These are phyloP conservation scores for Pardosa pseudoannulata DNA, from an alignment of 2,888 invertebrate species.

Conservation along the genomic window DNA sequence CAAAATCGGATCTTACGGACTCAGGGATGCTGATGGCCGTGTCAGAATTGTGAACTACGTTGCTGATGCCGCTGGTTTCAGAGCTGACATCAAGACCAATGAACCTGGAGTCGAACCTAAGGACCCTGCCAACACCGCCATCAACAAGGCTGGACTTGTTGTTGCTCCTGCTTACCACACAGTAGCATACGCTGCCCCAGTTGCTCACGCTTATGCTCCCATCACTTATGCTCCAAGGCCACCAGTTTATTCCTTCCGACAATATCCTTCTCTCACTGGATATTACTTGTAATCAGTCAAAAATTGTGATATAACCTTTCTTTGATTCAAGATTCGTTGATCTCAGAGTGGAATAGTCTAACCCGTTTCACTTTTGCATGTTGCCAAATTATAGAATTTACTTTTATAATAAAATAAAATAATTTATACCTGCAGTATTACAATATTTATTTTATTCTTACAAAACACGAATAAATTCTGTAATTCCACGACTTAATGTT, in stretches of 20 bases:
- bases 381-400: too few relatives aligned
- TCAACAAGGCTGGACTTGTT: slow-evolving; percentile 49
- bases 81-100: slow-evolving; percentile 71
- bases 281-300: not conserved
- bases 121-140: slow-evolving; percentile 50
- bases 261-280: not conserved
- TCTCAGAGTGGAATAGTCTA: too few relatives aligned
- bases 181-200: not conserved
- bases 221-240: not conserved
- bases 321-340: too few relatives aligned
- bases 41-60: slow-evolving; percentile 66
- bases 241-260: not conserved
- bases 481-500: too few relatives aligned
- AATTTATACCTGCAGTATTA: too few relatives aligned
- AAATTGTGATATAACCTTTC: too few relatives aligned
- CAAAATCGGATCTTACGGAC: slow-evolving; percentile 57
- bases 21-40: slow-evolving; percentile 63
- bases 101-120: slow-evolving; percentile 68
- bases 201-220: not conserved
- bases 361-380: too few relatives aligned
- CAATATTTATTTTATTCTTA: too few relatives aligned
- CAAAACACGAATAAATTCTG: too few relatives aligned
- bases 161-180: slow-evolving; percentile 15
- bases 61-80: slow-evolving; percentile 73
- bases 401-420: too few relatives aligned